Base-by-base conservation (phyloP, 2,113 vertebrate species). In the Megaceryle maxima region DNA sequence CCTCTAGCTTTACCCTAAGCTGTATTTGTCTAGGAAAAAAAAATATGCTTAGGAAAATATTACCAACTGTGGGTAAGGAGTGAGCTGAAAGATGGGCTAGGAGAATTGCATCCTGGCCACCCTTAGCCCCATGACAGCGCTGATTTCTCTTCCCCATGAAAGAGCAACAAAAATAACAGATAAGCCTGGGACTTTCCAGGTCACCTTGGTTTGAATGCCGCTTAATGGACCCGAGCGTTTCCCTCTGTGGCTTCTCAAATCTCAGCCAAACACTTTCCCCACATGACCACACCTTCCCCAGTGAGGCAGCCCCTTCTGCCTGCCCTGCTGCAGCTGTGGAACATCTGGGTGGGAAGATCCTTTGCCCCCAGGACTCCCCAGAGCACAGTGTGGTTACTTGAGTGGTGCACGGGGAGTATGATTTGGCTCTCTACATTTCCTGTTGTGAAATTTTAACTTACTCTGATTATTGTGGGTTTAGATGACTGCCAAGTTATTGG, bases 401-500 rank as follows among this genome's bases (percentile, higher is more conserved):
- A 88, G n/a, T 60, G 82, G 74, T 81, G 63, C 63, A 83, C 43
- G 57, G 74, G 67, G 93, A 94, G 29, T 76, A 85, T 59, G 81
- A 69, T 66, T 78, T 97, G 92, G 90, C 43, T 83, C 15, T 88
- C 76, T 78, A 84, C 82, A 68, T 86, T 96, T 97, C 92, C 95
- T 97, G 90, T 89, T 92, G 72, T 83, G 95, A 91, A 95, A 88
- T 86, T 83, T 75, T 96, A 93, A 96, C 90, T 93, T 77, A 76
- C 17, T 92, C 50, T 92, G 86, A 95, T 93, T 93, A 88, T 87
- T 82, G 57, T 96, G 56, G 37, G 94, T 96, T 96, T 70, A 50
- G 83, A 78, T 31, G 64, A 86, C 83, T 97, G 67, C 83, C 75
- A 73, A 90, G 64, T 88, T 95, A 75, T 91, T 96, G 94, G 83